Evolutionary conservation across 2,797 vertebrate genomes (phyloP), one percentile per base, ranked within the genome.

Genomic region (Picus viridis): DNA sequence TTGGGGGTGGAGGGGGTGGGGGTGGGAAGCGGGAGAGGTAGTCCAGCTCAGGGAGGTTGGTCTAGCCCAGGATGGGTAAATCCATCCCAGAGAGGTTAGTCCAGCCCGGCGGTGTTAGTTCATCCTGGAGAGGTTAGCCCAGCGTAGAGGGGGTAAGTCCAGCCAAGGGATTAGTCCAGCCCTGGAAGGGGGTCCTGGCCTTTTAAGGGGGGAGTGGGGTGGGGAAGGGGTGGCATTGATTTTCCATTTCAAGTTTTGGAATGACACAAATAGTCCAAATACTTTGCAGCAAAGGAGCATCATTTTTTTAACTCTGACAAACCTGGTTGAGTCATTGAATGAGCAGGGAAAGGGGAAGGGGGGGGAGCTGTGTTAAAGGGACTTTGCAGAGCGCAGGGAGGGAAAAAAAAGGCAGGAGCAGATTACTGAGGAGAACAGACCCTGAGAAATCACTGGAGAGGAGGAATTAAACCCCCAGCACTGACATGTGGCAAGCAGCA

Each of bases 191-290:
- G 22, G n/a, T 26, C 13, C 32, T 9, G 29, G 59, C 84, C 34
- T 32, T 9, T 18, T 22, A 18, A 18, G 26, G 20, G 23, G 20
- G 24, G 30, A 8, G 36, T 22, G 16, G 20, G 22, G 29, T 10
- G 39, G 19, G 23, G 5, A 27, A 8, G 34, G 24, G 54, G 16
- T 0, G 36, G 75, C 65, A 29, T 2, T 4, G n/a, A 12, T 53
- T 91, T 34, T n/a, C 51, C 45, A 47, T 36, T 6, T 18, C 4
- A 53, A 85, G 88, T 72, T 65, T 45, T 10, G 43, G 47, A 76
- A 79, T 82, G 95, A 83, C 91, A 93, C 83, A 18, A 86, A 92
- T 65, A 74, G 68, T 89, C 77, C 39, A 3, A 70, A 92, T 77
- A 82, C 73, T 91, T 92, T 3, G 67, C 73, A 73, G 91, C n/a